These are phyloP conservation scores for Rhinichthys klamathensis DNA, from an alignment of 2,113 vertebrate species.

Conservation along the genomic window DNA sequence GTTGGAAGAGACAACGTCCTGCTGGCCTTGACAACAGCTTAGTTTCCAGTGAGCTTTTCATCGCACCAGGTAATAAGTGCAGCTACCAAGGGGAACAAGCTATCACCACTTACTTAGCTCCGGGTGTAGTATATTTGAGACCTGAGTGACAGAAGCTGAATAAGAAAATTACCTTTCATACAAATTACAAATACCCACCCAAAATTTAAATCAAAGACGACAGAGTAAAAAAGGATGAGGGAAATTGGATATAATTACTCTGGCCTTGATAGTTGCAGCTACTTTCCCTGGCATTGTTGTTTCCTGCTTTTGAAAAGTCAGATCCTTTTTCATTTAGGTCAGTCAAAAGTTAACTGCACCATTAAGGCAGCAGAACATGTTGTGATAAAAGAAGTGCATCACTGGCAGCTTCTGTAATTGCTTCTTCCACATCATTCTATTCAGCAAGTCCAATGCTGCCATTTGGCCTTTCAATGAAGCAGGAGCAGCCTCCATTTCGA, in stretches of 20 bases:
- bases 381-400: slow-evolving; percentile 57
- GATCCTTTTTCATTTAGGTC: slow-evolving; percentile 54
- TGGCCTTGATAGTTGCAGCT: slow-evolving; percentile 46
- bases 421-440: slow-evolving; percentile 57
- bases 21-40: slow-evolving; percentile 31
- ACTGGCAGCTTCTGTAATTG: slow-evolving; percentile 64
- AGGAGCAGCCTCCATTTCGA: slow-evolving; percentile 34
- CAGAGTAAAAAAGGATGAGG: neutral
- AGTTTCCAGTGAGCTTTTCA: slow-evolving; percentile 36
- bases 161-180: slow-evolving; percentile 44
- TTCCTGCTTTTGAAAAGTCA: slow-evolving; percentile 37
- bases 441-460: slow-evolving; percentile 56
- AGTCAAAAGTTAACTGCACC: slow-evolving; percentile 57
- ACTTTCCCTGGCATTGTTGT: slow-evolving; percentile 31
- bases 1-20: slow-evolving; percentile 28
- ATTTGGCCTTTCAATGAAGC: slow-evolving; percentile 59
- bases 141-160: slow-evolving; percentile 36
- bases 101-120: slow-evolving; percentile 28
- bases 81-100: slow-evolving; percentile 18
- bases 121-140: slow-evolving; percentile 4
- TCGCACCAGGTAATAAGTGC: slow-evolving; percentile 40
- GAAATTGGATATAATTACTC: slow-evolving; percentile 40
- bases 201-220: neutral
- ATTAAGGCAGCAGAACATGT: slow-evolving; percentile 55
- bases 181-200: neutral